These are phyloP conservation scores for Noturus placidus DNA, from an alignment of 2,113 vertebrate species.

Conservation along the genomic window DNA sequence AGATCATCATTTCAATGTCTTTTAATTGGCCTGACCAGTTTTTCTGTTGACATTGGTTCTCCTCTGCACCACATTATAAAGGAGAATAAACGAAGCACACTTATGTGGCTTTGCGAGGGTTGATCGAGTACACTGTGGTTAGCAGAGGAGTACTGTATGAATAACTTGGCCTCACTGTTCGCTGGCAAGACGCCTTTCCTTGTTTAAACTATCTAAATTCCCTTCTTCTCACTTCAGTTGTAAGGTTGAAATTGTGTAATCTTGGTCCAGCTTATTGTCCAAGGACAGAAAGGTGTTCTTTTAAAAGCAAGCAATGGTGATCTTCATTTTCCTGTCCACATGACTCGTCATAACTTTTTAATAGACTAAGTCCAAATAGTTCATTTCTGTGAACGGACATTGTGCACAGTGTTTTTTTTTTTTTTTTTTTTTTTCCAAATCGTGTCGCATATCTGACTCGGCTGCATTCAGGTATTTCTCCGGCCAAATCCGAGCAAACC, in stretches of 20 bases:
- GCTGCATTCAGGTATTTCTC: background rate
- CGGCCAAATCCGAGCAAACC: background rate
- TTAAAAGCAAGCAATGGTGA: background rate
- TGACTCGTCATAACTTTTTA: background rate
- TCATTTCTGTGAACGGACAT: background rate
- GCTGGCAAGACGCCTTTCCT: background rate
- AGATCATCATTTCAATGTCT: background rate
- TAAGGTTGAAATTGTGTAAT: background rate
- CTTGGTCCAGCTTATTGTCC: background rate
- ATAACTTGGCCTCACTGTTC: conserved; percentile 28
- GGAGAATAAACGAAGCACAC: conserved; percentile 13
- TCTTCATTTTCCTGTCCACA: background rate
- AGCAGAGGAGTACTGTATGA: conserved; percentile 25
- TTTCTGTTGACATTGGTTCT: conserved; percentile 17
- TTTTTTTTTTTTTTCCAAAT: too few species aligned
- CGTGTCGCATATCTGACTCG: background rate
- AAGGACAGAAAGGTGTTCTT: background rate
- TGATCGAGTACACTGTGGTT: conserved; percentile 37
- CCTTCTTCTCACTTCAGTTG: background rate
- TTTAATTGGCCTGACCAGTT: background rate
- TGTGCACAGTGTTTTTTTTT: background rate
- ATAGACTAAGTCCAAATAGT: background rate
- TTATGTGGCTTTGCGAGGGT: conserved; percentile 34
- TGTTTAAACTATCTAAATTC: conserved; percentile 12
- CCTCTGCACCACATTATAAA: conserved; percentile 12